These are phyloP conservation scores for Monodelphis domestica DNA, from an alignment of 2,797 vertebrate species.

Conservation along the genomic window DNA sequence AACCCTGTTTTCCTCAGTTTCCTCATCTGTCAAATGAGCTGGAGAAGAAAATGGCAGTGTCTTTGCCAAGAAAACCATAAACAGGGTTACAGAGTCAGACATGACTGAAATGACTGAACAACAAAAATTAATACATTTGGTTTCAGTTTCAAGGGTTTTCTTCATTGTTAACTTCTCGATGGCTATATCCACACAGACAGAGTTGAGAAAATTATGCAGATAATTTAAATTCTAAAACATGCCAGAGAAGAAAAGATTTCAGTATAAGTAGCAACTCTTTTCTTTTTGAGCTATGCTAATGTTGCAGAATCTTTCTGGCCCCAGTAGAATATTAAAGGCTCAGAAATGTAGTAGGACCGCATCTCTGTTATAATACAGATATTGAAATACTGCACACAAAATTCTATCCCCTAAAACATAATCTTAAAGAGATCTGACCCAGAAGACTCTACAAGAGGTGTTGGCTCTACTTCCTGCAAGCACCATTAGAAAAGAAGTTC, in stretches of 20 bases:
- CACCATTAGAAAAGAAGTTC: not conserved
- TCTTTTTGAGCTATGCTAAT: not conserved
- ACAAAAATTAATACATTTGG: constrained; percentile 1
- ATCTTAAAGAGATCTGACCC: not conserved
- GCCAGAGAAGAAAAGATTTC: constrained; percentile 10
- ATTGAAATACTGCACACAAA: not conserved
- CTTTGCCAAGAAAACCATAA: no score
- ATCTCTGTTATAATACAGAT: not conserved
- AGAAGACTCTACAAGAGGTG: not conserved
- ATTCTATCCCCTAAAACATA: not conserved
- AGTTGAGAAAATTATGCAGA: not conserved
- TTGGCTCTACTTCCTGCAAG: not conserved
- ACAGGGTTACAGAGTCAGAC: no score
- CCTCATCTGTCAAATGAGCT: no score
- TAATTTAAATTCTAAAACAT: not conserved
- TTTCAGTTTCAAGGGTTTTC: not conserved
- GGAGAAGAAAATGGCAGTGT: no score
- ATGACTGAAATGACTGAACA: no score
- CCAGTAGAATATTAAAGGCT: not conserved
- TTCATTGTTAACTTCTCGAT: not conserved
- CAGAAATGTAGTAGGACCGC: not conserved
- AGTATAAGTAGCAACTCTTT: not conserved
- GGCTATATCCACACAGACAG: not conserved
- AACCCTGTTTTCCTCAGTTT: no score
- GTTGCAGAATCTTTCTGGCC: not conserved